Evolutionary conservation across 2,113 vertebrate genomes (phyloP).

Genomic region (Octodon degus): DNA sequence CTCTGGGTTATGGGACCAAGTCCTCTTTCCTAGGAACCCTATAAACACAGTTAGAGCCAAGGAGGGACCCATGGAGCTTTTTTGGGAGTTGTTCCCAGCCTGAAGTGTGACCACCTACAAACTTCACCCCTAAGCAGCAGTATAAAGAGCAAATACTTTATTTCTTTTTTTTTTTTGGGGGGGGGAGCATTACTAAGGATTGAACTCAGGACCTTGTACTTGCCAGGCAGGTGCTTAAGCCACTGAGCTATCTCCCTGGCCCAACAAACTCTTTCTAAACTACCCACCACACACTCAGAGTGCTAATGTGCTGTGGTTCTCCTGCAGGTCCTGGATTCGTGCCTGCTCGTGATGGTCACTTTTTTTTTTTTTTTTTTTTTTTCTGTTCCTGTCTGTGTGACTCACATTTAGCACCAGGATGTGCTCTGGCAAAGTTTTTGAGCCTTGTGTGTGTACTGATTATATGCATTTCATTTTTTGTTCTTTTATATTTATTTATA

Average conservation of each 20-base stretch:
- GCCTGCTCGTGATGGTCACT: not conserved
- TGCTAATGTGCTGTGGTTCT: not conserved
- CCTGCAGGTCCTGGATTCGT: not conserved
- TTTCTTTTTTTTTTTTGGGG: not conserved
- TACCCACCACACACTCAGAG: no score
- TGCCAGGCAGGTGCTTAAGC: no score
- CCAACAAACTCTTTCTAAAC: not conserved
- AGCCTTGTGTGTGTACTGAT: not conserved
- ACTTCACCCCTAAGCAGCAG: not conserved
- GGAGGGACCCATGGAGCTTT: not conserved
- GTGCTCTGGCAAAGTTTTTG: not conserved
- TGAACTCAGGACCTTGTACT: no score
- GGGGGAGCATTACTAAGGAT: no score
- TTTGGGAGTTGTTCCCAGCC: not conserved
- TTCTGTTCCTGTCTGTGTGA: not conserved
- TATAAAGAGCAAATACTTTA: not conserved
- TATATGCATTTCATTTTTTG: not conserved
- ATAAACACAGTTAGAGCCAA: not conserved
- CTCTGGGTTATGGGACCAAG: not conserved
- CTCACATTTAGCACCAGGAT: not conserved
- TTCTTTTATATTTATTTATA: not conserved
- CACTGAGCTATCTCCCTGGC: no score
- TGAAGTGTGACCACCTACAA: not conserved
- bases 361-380: not conserved
- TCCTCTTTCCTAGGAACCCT: not conserved